Evolutionary conservation across 1,140 invertebrate species (phyloP).

Genomic region (Lamellibrachia luymesi): DNA sequence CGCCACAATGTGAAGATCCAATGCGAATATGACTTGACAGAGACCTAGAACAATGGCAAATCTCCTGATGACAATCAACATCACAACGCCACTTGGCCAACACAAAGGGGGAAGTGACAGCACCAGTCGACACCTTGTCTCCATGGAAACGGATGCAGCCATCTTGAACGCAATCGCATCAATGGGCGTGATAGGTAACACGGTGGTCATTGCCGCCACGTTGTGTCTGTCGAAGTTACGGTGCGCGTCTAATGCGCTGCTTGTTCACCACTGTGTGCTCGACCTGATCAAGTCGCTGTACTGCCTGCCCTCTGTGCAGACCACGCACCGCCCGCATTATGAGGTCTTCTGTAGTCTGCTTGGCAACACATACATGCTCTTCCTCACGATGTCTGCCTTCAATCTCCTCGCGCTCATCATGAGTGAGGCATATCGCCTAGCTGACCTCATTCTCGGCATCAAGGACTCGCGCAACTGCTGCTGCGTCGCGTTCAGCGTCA

Average conservation of each 20-base stretch:
- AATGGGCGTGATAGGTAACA: conserved; percentile 78
- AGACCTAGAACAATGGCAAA: not conserved
- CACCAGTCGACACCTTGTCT: conserved; percentile 63
- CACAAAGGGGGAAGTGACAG: not conserved
- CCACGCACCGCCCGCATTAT: conserved; percentile 64
- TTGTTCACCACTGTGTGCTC: conserved; percentile 48
- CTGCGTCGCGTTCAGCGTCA: conserved; percentile 87
- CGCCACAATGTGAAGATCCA: not conserved
- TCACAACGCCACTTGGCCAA: not conserved
- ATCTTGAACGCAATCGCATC: conserved; percentile 75
- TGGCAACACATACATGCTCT: conserved; percentile 82
- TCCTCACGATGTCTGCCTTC: conserved; percentile 85
- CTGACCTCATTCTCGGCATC: conserved; percentile 55
- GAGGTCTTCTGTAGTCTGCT: conserved; percentile 85
- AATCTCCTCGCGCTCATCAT: conserved; percentile 87
- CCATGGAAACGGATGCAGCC: conserved; percentile 70
- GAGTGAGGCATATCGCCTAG: conserved; percentile 85
- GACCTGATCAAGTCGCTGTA: conserved; percentile 43
- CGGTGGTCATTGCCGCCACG: conserved; percentile 77
- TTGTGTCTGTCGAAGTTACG: conserved; percentile 39
- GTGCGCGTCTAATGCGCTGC: conserved; percentile 43
- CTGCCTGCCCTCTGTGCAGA: conserved; percentile 39
- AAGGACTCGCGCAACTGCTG: conserved; percentile 50
- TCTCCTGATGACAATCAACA: not conserved
- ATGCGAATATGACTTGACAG: not conserved